Conservation (phyloP, 2,888 invertebrate genomes). For the Meiosimyza decipiens region DNA sequence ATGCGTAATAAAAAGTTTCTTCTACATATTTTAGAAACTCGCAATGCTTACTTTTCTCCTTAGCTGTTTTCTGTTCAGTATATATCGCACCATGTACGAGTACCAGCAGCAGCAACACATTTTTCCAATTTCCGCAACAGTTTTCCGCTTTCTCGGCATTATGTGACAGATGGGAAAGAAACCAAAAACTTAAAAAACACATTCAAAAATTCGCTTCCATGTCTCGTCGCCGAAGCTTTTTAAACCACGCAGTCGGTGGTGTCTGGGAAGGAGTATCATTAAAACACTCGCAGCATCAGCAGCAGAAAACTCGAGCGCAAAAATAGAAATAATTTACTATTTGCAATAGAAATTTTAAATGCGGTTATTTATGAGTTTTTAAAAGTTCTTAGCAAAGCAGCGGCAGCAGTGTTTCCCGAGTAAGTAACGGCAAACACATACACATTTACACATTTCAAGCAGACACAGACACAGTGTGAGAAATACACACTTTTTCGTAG, state of each 20-base stretch:
- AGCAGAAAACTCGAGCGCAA: slow-evolving; percentile 15
- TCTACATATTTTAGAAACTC: slow-evolving; percentile 2
- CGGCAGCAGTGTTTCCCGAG: neutral
- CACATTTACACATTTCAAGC: neutral
- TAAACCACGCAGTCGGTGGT: too few relatives aligned
- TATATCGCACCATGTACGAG: neutral
- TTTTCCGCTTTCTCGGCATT: slow-evolving; percentile 20
- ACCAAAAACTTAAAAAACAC: too few relatives aligned
- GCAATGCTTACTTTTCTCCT: too few relatives aligned
- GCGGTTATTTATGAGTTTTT: slow-evolving; percentile 42
- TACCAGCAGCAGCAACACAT: neutral
- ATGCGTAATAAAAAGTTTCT: slow-evolving; percentile 8
- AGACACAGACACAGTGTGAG: neutral
- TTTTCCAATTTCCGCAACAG: slow-evolving; percentile 13
- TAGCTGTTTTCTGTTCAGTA: too few relatives aligned
- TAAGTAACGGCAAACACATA: neutral
- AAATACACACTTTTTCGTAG: neutral
- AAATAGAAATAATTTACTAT: slow-evolving; percentile 31
- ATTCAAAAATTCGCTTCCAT: too few relatives aligned
- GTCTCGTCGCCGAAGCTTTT: too few relatives aligned
- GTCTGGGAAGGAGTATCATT: neutral
- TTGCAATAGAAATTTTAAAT: slow-evolving; percentile 34
- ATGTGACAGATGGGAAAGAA: too few relatives aligned
- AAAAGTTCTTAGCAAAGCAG: slow-evolving; percentile 28
- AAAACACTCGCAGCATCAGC: slow-evolving; percentile 5